A percentile compares a stretch with the other conserved stretches of the same genome.
Evolutionary conservation across 2,797 vertebrate species (phyloP).

Genomic region (Potorous gilbertii): DNA sequence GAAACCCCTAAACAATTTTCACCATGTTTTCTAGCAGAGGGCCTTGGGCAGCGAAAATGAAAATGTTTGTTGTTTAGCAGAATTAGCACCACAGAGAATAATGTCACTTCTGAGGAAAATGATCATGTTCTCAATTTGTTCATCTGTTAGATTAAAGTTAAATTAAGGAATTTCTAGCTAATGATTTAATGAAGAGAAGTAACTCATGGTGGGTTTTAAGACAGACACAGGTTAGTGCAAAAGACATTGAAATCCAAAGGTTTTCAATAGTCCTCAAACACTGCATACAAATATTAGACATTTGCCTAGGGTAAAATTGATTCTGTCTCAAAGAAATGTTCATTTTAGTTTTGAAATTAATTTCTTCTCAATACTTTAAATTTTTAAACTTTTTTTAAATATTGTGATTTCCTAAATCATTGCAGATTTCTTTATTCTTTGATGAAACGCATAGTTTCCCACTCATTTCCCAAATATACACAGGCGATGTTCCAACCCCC

Average conservation of each 20-base stretch:
- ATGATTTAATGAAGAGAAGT: background rate
- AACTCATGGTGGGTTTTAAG: background rate
- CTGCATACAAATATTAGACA: background rate
- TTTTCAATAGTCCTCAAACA: background rate
- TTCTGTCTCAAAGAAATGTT: background rate
- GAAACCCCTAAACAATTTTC: constrained; percentile 4
- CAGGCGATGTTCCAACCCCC: background rate
- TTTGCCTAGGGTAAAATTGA: background rate
- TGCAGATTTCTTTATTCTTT: background rate
- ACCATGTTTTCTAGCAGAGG: background rate
- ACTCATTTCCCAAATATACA: background rate
- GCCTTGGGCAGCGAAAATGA: background rate
- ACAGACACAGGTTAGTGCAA: background rate
- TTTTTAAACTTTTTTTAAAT: background rate
- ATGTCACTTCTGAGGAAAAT: background rate
- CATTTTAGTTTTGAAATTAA: background rate
- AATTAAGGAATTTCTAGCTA: background rate
- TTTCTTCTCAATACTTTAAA: background rate
- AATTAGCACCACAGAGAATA: background rate
- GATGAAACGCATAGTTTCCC: background rate
- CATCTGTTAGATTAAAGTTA: constrained; percentile 11
- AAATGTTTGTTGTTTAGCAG: background rate
- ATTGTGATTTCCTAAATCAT: constrained; percentile 8
- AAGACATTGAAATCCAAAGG: background rate
- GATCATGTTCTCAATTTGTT: background rate